A percentile compares a stretch with the other conserved stretches of the same genome.
phyloP scores from a whole-genome alignment of 2,797 vertebrate species.

The Staurois parvus region DNA sequence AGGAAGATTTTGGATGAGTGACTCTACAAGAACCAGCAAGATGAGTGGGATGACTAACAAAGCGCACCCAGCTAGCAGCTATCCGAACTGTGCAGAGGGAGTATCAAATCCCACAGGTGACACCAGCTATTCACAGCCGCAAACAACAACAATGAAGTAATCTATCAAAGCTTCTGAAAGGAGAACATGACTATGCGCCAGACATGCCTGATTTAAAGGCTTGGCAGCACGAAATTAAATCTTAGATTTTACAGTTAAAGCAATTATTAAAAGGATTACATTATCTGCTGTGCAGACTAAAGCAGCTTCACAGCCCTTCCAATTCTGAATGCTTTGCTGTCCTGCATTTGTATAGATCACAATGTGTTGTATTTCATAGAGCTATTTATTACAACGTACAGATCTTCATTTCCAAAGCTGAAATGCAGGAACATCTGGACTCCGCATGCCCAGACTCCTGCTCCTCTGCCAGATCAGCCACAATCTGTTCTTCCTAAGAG shows the following conservation, averaged over 20 bases:
- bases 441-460: not conserved
- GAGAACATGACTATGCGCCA: not conserved
- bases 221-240: not conserved
- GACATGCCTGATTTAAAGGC: not conserved
- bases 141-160: conserved; percentile 35
- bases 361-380: no score
- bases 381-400: not conserved
- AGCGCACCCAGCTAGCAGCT: conserved; percentile 35
- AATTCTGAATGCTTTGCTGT: no score
- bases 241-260: not conserved
- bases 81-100: not conserved
- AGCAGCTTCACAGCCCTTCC: no score
- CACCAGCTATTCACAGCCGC: conserved; percentile 24
- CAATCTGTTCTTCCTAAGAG: conserved; percentile 24
- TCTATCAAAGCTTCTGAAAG: not conserved
- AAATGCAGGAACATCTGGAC: conserved; percentile 21
- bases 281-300: not conserved
- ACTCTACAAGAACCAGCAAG: conserved; percentile 8
- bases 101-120: conserved; percentile 32
- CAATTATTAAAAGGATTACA: conserved; percentile 4
- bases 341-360: no score
- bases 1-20: not conserved
- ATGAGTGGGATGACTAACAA: conserved; percentile 41
- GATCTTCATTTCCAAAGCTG: not conserved
- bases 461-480: conserved; percentile 5